Evolutionary conservation across 2,113 vertebrate species (phyloP).

Genomic region (Xenus cinereus): DNA sequence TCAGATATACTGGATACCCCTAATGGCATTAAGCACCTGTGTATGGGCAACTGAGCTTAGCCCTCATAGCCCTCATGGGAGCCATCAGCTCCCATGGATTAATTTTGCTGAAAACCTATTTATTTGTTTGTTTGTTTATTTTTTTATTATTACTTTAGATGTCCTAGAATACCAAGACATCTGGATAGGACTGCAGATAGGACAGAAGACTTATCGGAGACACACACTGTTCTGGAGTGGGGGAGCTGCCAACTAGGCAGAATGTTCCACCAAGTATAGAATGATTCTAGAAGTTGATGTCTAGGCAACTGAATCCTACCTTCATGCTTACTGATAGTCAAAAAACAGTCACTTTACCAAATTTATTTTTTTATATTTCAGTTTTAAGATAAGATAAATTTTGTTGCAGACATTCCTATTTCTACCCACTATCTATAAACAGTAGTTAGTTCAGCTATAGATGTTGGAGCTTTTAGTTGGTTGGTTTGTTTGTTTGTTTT

Average conservation of each 20-base stretch:
- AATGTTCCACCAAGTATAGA: not conserved
- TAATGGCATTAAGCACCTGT: not conserved
- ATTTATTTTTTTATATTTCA: not conserved
- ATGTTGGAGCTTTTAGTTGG: not conserved
- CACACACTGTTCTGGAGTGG: not conserved
- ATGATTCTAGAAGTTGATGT: not conserved
- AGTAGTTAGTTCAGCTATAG: not conserved
- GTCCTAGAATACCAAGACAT: not conserved
- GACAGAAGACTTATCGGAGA: not conserved
- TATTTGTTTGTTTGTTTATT: too few species aligned
- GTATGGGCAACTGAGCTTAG: not conserved
- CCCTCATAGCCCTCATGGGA: not conserved
- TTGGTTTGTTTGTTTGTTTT: not conserved
- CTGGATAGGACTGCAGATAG: not conserved
- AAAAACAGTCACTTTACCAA: not conserved
- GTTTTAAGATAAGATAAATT: not conserved
- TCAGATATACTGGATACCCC: not conserved
- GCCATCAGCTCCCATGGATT: not conserved
- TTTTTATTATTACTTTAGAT: not conserved
- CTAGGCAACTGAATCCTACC: not conserved
- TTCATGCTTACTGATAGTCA: not conserved
- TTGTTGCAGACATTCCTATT: not conserved
- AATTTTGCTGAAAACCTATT: not conserved
- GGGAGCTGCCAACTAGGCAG: not conserved
- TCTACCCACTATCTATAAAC: not conserved